Conservation (phyloP, 35 echinoderm and acorn worm species). For the Apostichopus japonicus region DNA sequence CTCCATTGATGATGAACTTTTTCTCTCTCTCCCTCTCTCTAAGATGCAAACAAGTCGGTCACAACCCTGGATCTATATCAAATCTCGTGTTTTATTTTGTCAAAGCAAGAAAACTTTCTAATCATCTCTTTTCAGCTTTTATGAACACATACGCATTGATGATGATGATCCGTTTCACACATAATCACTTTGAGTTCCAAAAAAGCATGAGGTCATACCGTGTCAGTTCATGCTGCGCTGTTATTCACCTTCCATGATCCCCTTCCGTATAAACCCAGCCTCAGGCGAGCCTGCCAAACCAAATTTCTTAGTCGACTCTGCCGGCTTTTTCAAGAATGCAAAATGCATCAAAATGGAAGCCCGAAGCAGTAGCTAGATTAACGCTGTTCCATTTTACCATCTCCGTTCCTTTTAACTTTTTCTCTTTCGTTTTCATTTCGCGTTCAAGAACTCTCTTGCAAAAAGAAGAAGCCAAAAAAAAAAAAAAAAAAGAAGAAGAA, state of each 20-base stretch:
- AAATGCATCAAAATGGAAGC: constrained; percentile 60
- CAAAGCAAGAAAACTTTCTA: neutral
- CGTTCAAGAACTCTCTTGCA: constrained; percentile 29
- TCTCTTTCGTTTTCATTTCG: neutral
- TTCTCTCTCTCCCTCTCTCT: no score
- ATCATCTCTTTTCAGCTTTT: neutral
- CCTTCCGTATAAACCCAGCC: constrained; percentile 58
- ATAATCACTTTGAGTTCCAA: neutral
- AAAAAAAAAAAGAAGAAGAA: no score
- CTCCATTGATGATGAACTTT: no score
- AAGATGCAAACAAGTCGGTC: neutral
- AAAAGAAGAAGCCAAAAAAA: neutral
- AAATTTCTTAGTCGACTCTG: constrained; percentile 53
- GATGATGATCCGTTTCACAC: constrained; percentile 3
- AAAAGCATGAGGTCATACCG: constrained; percentile 40
- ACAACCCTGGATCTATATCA: neutral
- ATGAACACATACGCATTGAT: neutral
- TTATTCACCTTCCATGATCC: constrained; percentile 41
- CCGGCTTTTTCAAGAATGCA: constrained; percentile 60
- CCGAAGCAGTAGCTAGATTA: constrained; percentile 49
- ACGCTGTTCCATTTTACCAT: constrained; percentile 54
- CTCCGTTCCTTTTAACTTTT: constrained; percentile 47
- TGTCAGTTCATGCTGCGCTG: constrained; percentile 29
- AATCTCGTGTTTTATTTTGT: constrained; percentile 7
- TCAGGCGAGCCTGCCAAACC: constrained; percentile 49